Evolutionary conservation across 2,797 vertebrate genomes (phyloP), one percentile per base, ranked within the genome.

Genomic region (Sebastes matsubarae): DNA sequence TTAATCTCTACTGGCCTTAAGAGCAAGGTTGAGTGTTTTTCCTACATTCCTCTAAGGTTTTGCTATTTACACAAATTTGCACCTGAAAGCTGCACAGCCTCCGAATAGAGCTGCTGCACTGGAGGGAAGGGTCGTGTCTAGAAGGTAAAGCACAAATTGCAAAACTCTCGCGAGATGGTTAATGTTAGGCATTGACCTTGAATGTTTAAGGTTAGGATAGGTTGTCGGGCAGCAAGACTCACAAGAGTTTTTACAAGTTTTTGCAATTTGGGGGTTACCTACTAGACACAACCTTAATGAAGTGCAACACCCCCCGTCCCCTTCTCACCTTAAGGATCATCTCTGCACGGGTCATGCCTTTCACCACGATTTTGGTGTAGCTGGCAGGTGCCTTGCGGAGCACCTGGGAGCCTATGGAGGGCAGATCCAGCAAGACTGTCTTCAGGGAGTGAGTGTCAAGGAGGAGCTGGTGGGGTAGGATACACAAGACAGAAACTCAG

Each of bases 271-370:
- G 8, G 46, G 16, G 18, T 50, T 50, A 20, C 46, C 46, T 50
- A 0, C 46, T 50, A 20, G 46, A 50, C 46, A 50, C 46, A 50
- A 50, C 46, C 0, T 50, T 50, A 50, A 50, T 50, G 46, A 50
- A 50, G 46, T 20, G 46, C 46, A 3, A 5, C 38, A 8, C 82
- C 89, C 89, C 0, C 96, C 96, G 96, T 13, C n/a, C 1, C 25
- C n/a, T 54, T 20, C 93, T 95, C 90, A 99, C 99, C 98, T 99
- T 99, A 57, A 99, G 97, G 94, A 99, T 99, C 99, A 99, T 99
- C 93, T 99, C 99, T 0, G 99, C 99, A n/a, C 99, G 96, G 30
- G 98, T 99, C 99, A 99, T 99, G 92, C 98, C 98, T 93, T 99
- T 99, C 88, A 99, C 99, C 50, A 99, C 97, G 68, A 99, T 99